phyloP scores from a whole-genome alignment of 92 coral and sea anemone species.

The Meandrina meandrites region DNA sequence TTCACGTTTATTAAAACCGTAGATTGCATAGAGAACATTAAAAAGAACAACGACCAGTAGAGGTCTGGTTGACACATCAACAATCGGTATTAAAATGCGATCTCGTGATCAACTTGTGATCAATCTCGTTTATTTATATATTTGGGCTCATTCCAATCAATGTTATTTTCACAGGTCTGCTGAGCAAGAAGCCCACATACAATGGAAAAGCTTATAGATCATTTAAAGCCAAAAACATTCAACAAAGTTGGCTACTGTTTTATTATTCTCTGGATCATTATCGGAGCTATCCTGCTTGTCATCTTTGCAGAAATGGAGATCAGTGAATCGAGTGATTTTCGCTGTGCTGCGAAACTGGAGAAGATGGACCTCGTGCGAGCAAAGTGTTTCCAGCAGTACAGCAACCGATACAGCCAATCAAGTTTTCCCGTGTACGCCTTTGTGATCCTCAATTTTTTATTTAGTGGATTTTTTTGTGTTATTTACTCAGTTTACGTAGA shows the following conservation, averaged over 20 bases:
- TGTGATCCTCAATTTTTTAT: constrained; percentile 3
- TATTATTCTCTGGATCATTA: not conserved
- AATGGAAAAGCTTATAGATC: too few relatives aligned
- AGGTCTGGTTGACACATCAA: too few relatives aligned
- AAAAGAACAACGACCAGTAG: too few relatives aligned
- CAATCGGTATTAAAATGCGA: too few relatives aligned
- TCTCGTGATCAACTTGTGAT: too few relatives aligned
- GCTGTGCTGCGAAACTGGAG: not conserved
- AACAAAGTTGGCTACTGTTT: not conserved
- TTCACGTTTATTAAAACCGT: too few relatives aligned
- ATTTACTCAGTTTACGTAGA: constrained; percentile 5
- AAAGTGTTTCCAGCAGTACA: constrained; percentile 12
- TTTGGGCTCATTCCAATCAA: too few relatives aligned
- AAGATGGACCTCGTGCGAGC: not conserved
- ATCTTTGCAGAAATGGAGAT: constrained; percentile 12
- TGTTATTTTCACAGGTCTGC: too few relatives aligned
- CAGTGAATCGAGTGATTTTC: constrained; percentile 2
- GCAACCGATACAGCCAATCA: not conserved
- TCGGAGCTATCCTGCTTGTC: not conserved
- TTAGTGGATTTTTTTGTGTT: not conserved
- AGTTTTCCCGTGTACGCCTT: constrained; percentile 17
- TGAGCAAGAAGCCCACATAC: too few relatives aligned
- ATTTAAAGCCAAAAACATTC: not conserved
- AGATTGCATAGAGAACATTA: too few relatives aligned
- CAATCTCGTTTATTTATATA: too few relatives aligned